Evolutionary conservation across 2,888 invertebrate genomes (phyloP).

Genomic region (Zygaena filipendulae): DNA sequence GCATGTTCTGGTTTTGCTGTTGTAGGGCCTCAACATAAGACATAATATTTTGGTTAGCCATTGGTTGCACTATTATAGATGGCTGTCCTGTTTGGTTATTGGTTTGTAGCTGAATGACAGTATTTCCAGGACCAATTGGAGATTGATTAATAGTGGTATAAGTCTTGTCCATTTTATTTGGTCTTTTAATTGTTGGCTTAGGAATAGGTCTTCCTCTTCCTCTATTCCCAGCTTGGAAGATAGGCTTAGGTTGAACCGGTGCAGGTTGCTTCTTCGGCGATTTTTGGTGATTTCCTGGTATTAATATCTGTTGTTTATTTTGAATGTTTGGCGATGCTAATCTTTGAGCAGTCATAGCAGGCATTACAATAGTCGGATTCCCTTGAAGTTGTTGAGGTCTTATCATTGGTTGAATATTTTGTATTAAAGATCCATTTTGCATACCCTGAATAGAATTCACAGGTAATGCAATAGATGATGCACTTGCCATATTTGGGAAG

Average conservation of each 20-base stretch:
- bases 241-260: constrained; percentile 57
- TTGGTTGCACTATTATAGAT: constrained; percentile 76
- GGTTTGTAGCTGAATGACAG: constrained; percentile 69
- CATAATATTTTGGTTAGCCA: constrained; percentile 68
- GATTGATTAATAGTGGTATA: constrained; percentile 56
- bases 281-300: constrained; percentile 50
- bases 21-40: constrained; percentile 77
- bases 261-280: constrained; percentile 59
- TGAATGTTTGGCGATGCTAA: constrained; percentile 51
- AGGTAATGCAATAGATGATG: constrained; percentile 57
- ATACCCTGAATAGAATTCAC: constrained; percentile 61
- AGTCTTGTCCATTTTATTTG: constrained; percentile 59
- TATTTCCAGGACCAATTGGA: constrained; percentile 52
- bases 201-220: constrained; percentile 55
- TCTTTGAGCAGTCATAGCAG: constrained; percentile 55
- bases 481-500: constrained; percentile 62
- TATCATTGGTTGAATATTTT: constrained; percentile 63
- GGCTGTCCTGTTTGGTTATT: constrained; percentile 68
- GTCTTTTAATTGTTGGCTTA: constrained; percentile 57
- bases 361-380: constrained; percentile 56
- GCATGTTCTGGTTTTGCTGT: constrained; percentile 77
- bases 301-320: constrained; percentile 53
- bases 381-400: constrained; percentile 57
- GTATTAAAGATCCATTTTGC: constrained; percentile 53
- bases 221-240: constrained; percentile 53